Evolutionary conservation across 2,888 invertebrate genomes (phyloP).

Genomic region (Scelioninae gen. 2): DNA sequence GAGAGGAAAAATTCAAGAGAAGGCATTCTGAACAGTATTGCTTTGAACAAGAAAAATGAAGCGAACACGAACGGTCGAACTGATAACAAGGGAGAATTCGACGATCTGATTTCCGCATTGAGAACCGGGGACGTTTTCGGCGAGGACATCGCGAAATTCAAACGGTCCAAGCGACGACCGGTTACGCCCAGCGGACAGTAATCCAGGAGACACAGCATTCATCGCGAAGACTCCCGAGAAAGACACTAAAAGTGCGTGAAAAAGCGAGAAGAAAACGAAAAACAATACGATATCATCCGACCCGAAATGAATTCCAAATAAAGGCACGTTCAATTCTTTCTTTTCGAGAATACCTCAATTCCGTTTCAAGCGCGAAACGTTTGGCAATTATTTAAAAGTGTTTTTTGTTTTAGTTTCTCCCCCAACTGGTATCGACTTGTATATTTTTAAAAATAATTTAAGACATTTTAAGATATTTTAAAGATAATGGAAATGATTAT

Average conservation of each 20-base stretch:
- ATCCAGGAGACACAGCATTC: conserved; percentile 79
- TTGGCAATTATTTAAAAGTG: too few species aligned
- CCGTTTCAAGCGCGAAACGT: too few species aligned
- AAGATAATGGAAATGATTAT: too few species aligned
- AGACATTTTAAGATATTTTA: background rate
- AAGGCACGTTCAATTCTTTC: too few species aligned
- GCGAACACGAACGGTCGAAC: conserved; percentile 79
- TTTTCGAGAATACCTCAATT: too few species aligned
- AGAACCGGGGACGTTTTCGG: conserved; percentile 97
- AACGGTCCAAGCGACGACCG: conserved; percentile 83
- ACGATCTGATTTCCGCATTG: conserved; percentile 95
- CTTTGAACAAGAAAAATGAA: conserved; percentile 80
- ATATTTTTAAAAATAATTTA: too few species aligned
- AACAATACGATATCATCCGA: conserved; percentile 45
- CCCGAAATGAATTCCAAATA: conserved; percentile 43
- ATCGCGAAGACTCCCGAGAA: conserved; percentile 83
- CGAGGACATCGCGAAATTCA: conserved; percentile 95
- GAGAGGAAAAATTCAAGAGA: conserved; percentile 89
- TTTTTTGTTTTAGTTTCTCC: too few species aligned
- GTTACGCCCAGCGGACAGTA: conserved; percentile 78
- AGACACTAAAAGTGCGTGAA: conserved; percentile 71
- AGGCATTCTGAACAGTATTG: conserved; percentile 85
- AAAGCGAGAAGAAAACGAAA: background rate
- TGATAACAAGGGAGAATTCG: conserved; percentile 91
- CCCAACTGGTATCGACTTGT: too few species aligned